Evolutionary conservation across 2,888 invertebrate genomes (phyloP), one percentile per base, ranked within the genome.

Genomic region (Endotricha flammealis): DNA sequence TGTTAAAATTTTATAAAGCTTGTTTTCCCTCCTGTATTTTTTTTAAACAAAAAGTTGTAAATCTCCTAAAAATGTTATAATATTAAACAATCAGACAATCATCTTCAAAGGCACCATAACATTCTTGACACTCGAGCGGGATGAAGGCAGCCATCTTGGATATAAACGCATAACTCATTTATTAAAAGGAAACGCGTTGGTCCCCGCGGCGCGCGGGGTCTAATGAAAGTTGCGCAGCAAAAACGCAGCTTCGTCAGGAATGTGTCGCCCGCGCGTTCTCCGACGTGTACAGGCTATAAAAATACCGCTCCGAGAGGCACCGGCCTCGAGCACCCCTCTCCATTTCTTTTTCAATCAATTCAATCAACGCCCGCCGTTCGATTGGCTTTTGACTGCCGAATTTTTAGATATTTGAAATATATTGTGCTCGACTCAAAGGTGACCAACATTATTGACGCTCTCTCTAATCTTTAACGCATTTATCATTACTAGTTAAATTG

Each of bases 151-250:
- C 76, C 77, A 79, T 79, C 68, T 82, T 80, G 76, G 64, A 72
- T 78, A 75, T 76, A 75, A 79, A 70, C 70, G 78, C 76, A 79
- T 79, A 79, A 81, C 77, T 81, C 79, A 79, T 82, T 81, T 82
- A 80, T 78, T 80, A 79, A 75, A 80, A 78, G 75, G 75, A 76
- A 77, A 74, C 75, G 73, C 71, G 64, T 70, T 64, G 63, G 74
- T 72, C 72, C 66, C 61, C 64, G 69, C 68, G 69, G 76, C 69
- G 68, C 64, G 67, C 73, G 71, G 68, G 73, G 72, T 78, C 81
- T 79, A 83, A 82, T 82, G 81, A 77, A 81, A 80, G 78, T 78
- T 78, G 78, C 70, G 68, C 66, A 67, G 74, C 81, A 85, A 85
- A 85, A 85, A 85, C 80, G 72, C 71, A 68, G 75, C 67, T 67